A percentile compares a stretch with the other conserved stretches of the same genome.
These are phyloP conservation scores for Leucophenga montana DNA, from an alignment of 2,888 invertebrate species.

Conservation along the genomic window DNA sequence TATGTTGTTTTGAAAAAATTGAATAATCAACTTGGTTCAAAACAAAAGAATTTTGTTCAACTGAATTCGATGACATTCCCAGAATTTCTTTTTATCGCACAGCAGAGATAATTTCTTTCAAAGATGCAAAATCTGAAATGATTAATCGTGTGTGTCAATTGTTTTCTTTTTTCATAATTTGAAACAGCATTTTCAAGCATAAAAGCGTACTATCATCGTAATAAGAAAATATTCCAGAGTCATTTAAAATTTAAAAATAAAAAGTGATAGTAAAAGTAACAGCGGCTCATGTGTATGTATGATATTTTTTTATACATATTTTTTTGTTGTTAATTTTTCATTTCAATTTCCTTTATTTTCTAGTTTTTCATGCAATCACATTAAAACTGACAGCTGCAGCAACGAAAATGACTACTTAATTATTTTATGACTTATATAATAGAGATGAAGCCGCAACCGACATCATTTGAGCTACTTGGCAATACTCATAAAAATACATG, in stretches of 20 bases:
- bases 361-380: too few relatives aligned
- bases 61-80: too few relatives aligned
- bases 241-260: neutral
- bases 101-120: neutral
- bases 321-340: conserved; percentile 51
- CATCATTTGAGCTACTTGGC: neutral
- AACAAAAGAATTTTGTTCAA: too few relatives aligned
- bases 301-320: too few relatives aligned
- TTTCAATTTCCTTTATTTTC: conserved; percentile 49
- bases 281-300: conserved; percentile 44
- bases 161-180: too few relatives aligned
- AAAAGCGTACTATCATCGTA: neutral
- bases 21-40: too few relatives aligned
- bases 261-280: conserved; percentile 61
- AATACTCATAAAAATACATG: conserved; percentile 46
- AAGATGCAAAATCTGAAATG: neutral
- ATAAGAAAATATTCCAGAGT: neutral
- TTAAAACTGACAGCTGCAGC: neutral
- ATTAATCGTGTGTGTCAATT: too few relatives aligned
- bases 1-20: too few relatives aligned
- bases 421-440: conserved; percentile 66
- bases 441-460: conserved; percentile 35
- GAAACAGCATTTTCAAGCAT: neutral
- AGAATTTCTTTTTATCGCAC: too few relatives aligned
- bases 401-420: conserved; percentile 52